Conservation (phyloP, 2,113 vertebrate species). For the Typhlomys cinereus region DNA sequence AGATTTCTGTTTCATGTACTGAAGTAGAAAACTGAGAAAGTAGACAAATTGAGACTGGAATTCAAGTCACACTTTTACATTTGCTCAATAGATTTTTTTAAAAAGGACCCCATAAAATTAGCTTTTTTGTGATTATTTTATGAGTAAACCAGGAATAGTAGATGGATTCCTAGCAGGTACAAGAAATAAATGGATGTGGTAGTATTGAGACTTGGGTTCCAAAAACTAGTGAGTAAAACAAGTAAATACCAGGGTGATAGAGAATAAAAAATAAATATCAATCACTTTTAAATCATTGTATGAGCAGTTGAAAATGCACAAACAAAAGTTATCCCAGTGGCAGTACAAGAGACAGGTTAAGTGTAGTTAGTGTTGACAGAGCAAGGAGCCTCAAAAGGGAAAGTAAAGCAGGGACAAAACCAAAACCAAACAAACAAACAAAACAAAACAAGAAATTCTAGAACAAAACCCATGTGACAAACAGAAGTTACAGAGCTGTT, state of each 20-base stretch:
- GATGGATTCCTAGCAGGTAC: neutral
- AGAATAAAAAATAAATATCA: neutral
- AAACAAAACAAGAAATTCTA: neutral
- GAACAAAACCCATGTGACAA: neutral
- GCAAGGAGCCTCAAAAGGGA: neutral
- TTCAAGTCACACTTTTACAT: neutral
- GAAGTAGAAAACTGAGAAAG: neutral
- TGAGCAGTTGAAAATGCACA: neutral
- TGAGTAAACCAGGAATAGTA: neutral
- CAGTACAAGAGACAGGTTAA: neutral
- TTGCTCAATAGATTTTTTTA: constrained; percentile 7
- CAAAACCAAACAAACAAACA: too few species aligned
- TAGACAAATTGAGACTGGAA: constrained; percentile 28
- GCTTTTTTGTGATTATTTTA: neutral
- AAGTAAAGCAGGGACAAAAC: neutral
- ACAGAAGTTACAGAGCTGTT: neutral
- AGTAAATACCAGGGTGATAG: neutral
- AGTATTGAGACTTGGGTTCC: neutral
- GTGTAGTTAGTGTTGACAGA: neutral
- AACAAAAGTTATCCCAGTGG: neutral
- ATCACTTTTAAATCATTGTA: neutral
- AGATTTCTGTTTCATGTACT: neutral
- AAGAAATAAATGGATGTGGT: neutral
- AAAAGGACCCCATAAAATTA: too few species aligned
- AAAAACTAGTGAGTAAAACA: neutral